Percentiles rank a stretch among this genome's conserved stretches.
These are phyloP conservation scores for Galemys pyrenaicus DNA, from an alignment of 2,113 vertebrate species.

Conservation along the genomic window DNA sequence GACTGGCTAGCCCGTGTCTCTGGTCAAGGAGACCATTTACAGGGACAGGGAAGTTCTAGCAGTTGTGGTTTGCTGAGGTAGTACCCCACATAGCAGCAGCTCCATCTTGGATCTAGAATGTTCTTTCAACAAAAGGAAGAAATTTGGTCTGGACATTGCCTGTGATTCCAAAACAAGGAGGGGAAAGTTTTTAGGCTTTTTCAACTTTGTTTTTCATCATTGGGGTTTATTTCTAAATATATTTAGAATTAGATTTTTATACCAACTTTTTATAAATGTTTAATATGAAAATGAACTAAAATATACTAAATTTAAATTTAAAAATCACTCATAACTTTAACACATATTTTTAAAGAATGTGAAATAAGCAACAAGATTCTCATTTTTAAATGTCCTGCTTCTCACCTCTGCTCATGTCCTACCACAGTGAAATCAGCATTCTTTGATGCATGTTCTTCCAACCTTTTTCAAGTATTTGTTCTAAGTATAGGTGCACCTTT, in stretches of 20 bases:
- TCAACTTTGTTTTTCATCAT: not conserved
- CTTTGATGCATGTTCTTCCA: not conserved
- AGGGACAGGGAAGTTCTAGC: not conserved
- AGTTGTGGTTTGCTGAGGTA: not conserved
- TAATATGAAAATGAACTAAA: not conserved
- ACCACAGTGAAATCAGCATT: not conserved
- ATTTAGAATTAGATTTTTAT: not conserved
- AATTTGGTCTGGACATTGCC: not conserved
- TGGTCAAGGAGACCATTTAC: not conserved
- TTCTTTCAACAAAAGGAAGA: not conserved
- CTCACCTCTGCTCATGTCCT: not conserved
- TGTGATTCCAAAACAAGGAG: not conserved
- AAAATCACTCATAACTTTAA: not conserved
- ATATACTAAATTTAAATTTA: not conserved
- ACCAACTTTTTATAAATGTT: not conserved
- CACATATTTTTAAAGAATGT: not conserved
- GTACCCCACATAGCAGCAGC: not conserved
- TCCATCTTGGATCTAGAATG: not conserved
- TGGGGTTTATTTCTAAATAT: not conserved
- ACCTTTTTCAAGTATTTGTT: not conserved
- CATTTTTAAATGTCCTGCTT: no score
- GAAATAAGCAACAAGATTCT: not conserved
- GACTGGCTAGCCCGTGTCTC: not conserved
- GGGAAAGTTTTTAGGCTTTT: not conserved
- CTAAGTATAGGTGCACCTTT: not conserved